Conservation (phyloP, 2,888 invertebrate genomes). For the Machimus rusticus region DNA sequence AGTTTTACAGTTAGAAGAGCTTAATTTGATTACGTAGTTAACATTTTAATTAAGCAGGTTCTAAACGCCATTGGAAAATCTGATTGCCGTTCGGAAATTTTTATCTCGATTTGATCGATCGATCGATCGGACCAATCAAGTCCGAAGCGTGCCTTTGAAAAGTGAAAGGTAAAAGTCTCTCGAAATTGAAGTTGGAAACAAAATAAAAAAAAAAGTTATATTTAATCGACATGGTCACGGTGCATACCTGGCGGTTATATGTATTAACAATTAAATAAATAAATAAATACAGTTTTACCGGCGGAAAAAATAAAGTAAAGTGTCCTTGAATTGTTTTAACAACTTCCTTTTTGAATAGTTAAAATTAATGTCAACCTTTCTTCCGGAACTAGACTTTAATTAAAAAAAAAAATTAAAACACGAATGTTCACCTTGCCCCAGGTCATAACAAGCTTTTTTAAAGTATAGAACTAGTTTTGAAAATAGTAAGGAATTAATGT, state of each 20-base stretch:
- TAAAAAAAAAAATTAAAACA: background rate
- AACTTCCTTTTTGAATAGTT: background rate
- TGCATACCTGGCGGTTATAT: background rate
- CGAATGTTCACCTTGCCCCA: background rate
- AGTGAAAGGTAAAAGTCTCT: slow-evolving; percentile 34
- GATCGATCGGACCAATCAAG: background rate
- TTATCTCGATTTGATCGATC: background rate
- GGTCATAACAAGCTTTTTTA: background rate
- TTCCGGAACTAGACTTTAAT: background rate
- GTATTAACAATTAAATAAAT: background rate
- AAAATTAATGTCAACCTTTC: background rate
- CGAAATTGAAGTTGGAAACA: background rate
- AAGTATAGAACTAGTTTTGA: background rate
- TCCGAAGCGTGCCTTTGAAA: background rate
- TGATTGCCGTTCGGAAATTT: background rate
- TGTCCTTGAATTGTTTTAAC: background rate
- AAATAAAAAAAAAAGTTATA: background rate
- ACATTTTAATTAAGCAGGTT: background rate
- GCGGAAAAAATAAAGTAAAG: background rate
- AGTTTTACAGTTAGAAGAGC: background rate
- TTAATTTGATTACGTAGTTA: background rate
- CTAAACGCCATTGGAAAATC: background rate
- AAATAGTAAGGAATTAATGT: background rate
- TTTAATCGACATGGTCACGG: background rate
- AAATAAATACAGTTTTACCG: background rate